Base-by-base conservation (phyloP, 2,888 invertebrate species). In the Agrochola lychnidis region DNA sequence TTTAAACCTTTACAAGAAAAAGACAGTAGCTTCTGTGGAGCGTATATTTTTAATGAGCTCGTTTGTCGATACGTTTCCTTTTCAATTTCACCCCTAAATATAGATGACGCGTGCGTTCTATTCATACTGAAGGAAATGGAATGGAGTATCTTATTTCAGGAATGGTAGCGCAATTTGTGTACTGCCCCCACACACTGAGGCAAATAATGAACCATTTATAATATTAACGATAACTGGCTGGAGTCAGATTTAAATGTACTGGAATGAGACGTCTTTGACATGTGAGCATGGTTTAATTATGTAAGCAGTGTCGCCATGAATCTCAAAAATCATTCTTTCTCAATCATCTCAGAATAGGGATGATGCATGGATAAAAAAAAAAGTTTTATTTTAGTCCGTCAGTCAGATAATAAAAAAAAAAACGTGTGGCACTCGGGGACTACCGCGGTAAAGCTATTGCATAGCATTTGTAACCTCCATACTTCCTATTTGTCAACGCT, bases 41-140 rank as follows among this genome's bases (percentile, higher is more conserved):
- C 88, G 87, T 88, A 86, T 81, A 80, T 87, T 91, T 92, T 91
- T 92, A 92, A 92, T 90, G 91, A 92, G 90, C 86, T 79, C 84
- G 77, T 82, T 85, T 83, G 88, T 75, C 78, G 84, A 88, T 73
- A 81, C 73, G 69, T 70, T 73, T 76, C 77, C 73, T 81, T 73
- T 85, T 74, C 73, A 83, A 85, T 86, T 76, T 67, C 69, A 72
- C 36, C 75, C 70, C 68, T 80, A 75, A 86, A 83, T 85, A 72
- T 61, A 69, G 72, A 76, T 83, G 74, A 77, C 64, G 72, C 56
- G 36, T 62, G 53, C 56, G 59, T 78, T 71, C 40, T 36, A 67
- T 82, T 78, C 51, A 75, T 73, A 69, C 45, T 16, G 12, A 40
- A 71, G 66, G 45, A 62, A 78, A 74, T 61, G 19, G 51, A 56